Evolutionary conservation across 2,113 vertebrate species (phyloP), one percentile per base, ranked within the genome.

Genomic region (Dolichotis patagonum): DNA sequence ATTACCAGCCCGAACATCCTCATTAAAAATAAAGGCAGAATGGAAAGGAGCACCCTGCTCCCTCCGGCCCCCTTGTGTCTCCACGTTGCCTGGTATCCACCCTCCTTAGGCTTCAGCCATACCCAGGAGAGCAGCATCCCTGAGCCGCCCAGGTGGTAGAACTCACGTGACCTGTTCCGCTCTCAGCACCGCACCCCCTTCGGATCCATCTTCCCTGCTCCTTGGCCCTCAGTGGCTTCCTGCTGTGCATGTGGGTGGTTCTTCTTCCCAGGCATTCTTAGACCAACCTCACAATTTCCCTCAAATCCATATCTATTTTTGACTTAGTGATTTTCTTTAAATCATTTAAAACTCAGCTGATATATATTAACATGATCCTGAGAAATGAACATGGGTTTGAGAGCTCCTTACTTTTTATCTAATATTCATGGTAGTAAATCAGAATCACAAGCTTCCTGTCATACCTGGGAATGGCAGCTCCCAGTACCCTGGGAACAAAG

Each of bases 161-260:
- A 43, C 7, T 38, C 41, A 7, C 3, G 22, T 16, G 14, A 8
- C 7, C 38, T 8, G n/a, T 3, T 52, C 28, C 1, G 13, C 14
- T 4, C 13, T 22, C 38, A 2, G 19, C 41, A n/a, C 28, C 4
- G 0, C 20, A 2, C 43, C 30, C 12, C 26, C 22, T 28, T 81
- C 5, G 12, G 60, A 38, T n/a, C 7, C 1, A 11, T 17, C 2
- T 11, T 2, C 77, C 54, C 54, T 60, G 43, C 9, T 28, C 14
- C 13, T 7, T 5, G 7, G 9, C 5, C 41, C 12, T 24, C 41
- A 46, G 35, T 1, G 58, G 9, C 32, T 28, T 4, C 28, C 49
- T 73, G 35, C 4, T 19, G 13, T 87, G 22, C 10, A 28, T 9
- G 20, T 54, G 11, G 82, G n/a, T 4, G 22, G 24, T 0, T 73